These are phyloP conservation scores for Trichosurus vulpecula DNA, from an alignment of 2,797 vertebrate genomes.

Conservation along the genomic window DNA sequence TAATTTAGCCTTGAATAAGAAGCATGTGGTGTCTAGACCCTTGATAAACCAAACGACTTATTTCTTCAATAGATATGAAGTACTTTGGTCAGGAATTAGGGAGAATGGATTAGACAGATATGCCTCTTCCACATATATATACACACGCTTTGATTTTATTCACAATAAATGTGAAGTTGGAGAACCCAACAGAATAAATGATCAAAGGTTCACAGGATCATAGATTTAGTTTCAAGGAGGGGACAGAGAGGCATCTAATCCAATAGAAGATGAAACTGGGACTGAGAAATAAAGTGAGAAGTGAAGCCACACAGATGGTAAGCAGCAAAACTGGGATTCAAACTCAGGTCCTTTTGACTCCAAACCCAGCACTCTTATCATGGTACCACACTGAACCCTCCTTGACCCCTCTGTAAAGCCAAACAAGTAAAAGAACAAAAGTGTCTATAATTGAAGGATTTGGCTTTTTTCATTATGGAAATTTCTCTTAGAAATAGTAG, in stretches of 20 bases:
- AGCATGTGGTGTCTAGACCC: constrained; percentile 40
- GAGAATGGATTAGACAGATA: constrained; percentile 36
- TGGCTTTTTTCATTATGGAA: constrained; percentile 50
- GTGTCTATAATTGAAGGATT: constrained; percentile 30
- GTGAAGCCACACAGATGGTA: background rate
- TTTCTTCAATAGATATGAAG: background rate
- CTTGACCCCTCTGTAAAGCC: background rate
- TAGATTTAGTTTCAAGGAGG: background rate
- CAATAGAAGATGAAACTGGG: background rate
- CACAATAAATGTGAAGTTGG: constrained; percentile 5
- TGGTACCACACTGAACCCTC: background rate
- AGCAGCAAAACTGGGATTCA: background rate
- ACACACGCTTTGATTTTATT: constrained; percentile 22
- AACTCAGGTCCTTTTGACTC: background rate
- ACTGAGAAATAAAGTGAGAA: constrained; percentile 8
- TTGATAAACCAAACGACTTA: constrained; percentile 11
- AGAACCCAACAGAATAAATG: constrained; percentile 21
- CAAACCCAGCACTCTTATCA: background rate
- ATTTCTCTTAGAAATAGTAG: constrained; percentile 36
- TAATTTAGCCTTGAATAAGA: constrained; percentile 31
- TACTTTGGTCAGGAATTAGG: background rate
- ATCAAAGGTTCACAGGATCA: background rate
- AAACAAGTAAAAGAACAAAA: constrained; percentile 34
- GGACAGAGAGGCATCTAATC: background rate
- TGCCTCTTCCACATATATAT: background rate